Conservation (phyloP, 2,113 vertebrate species). For the Leucosticte australis region DNA sequence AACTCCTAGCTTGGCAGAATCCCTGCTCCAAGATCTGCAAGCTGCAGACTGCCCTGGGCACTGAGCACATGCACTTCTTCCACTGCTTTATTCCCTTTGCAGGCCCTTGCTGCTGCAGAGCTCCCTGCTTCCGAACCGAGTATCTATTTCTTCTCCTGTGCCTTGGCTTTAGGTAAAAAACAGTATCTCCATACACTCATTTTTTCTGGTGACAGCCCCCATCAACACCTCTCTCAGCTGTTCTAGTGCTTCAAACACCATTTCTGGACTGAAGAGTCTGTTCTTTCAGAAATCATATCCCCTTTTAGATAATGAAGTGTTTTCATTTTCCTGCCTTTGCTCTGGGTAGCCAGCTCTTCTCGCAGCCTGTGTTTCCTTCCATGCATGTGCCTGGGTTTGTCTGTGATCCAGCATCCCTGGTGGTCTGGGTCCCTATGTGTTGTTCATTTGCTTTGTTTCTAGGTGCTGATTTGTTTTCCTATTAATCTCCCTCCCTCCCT, state of each 20-base stretch:
- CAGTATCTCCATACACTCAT: background rate
- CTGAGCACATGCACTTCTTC: background rate
- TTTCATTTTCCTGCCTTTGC: background rate
- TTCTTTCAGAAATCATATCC: slow-evolving; percentile 3
- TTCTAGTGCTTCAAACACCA: slow-evolving; percentile 28
- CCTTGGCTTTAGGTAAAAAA: slow-evolving; percentile 7
- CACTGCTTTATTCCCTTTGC: background rate
- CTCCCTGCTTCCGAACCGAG: background rate
- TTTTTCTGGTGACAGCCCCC: slow-evolving; percentile 22
- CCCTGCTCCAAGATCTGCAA: background rate
- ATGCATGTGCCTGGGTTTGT: background rate
- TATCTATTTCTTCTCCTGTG: background rate
- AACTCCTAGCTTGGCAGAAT: background rate
- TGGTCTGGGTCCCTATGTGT: slow-evolving; percentile 4
- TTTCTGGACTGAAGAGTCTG: slow-evolving; percentile 3
- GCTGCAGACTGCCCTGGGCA: background rate
- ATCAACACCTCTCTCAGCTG: slow-evolving; percentile 44
- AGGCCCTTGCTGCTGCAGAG: background rate
- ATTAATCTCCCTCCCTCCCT: slow-evolving; percentile 11
- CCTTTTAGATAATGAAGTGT: slow-evolving; percentile 24
- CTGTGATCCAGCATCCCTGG: background rate
- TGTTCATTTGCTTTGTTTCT: slow-evolving; percentile 31
- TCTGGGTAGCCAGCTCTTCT: background rate
- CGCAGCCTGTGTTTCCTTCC: background rate
- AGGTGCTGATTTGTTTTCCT: slow-evolving; percentile 61